These are phyloP conservation scores for Nautilus pompilius DNA, from an alignment of 1,140 invertebrate genomes.

Conservation along the genomic window DNA sequence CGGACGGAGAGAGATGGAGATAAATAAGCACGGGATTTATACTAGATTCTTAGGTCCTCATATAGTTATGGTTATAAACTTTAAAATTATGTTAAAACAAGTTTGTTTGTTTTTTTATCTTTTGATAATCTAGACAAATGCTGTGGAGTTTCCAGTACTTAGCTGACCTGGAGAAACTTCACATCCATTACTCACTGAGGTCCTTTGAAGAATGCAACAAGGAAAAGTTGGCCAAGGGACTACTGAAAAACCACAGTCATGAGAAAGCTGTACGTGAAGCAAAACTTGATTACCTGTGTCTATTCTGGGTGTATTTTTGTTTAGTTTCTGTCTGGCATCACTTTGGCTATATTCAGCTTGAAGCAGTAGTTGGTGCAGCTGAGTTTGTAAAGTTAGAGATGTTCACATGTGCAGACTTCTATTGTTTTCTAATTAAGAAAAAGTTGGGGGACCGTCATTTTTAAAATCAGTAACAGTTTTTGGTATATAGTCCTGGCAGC, in stretches of 20 bases:
- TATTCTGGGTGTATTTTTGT: not conserved
- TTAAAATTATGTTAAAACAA: no score
- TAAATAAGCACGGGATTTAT: no score
- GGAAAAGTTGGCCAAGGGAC: slow-evolving; percentile 33
- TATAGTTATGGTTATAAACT: no score
- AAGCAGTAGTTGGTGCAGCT: not conserved
- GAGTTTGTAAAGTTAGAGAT: not conserved
- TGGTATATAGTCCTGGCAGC: no score
- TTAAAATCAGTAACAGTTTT: not conserved
- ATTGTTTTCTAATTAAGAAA: not conserved
- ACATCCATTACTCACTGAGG: slow-evolving; percentile 32
- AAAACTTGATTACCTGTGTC: not conserved
- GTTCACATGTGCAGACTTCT: not conserved
- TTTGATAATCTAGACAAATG: no score
- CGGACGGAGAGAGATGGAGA: no score
- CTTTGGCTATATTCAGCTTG: not conserved
- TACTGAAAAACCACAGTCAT: slow-evolving; percentile 45
- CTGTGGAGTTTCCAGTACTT: no score
- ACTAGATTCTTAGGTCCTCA: no score
- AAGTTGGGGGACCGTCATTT: not conserved
- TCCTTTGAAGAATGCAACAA: slow-evolving; percentile 40
- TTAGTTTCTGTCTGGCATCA: not conserved
- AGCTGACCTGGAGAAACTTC: slow-evolving; percentile 36
- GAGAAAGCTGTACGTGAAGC: slow-evolving; percentile 31
- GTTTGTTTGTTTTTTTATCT: no score